Evolutionary conservation across 2,113 vertebrate species (phyloP), one percentile per base, ranked within the genome.

Genomic region (Maylandia zebra): DNA sequence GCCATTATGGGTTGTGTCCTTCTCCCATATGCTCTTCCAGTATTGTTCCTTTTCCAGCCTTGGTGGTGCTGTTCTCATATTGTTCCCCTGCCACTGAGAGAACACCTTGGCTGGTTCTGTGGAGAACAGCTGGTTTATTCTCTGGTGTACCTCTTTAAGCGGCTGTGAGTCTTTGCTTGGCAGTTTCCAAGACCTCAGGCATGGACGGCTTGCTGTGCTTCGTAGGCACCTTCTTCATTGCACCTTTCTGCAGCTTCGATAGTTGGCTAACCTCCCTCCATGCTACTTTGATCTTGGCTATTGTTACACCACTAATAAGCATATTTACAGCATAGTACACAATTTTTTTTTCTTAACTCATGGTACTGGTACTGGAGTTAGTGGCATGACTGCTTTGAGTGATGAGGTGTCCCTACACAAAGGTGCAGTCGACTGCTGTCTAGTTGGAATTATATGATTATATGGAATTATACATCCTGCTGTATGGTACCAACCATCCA

Each of bases 41-140:
- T 53, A n/a, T n/a, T 53, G 52, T 19, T n/a, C 52, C 19, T 2
- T 53, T 2, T 53, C 52, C 52, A 53, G 19, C 9, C 9, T 53
- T 53, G 52, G 52, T 53, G 50, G 50, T 53, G 52, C 9, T 53
- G 52, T 53, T 53, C 52, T 53, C 52, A 53, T n/a, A 53, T 11
- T 53, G 52, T 53, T n/a, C 52, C 52, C 9, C 0, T 53, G 52
- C 52, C 52, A 53, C 52, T 53, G 9, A 53, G 52, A 53, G 19
- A 0, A 2, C 52, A 53, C 0, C 52, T 22, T 53, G 0, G 10
- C 5, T 6, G 52, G 50, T n/a, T 53, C 52, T 53, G 52, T n/a
- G 52, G 19, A 10, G 50, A 53, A 53, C 9, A 53, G 50, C 19
- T 53, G n/a, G 52, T 55, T 55, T 55, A 55, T 55, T 55, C 10